Evolutionary conservation across 2,797 vertebrate genomes (phyloP).

Genomic region (Rhodeus uyekii): DNA sequence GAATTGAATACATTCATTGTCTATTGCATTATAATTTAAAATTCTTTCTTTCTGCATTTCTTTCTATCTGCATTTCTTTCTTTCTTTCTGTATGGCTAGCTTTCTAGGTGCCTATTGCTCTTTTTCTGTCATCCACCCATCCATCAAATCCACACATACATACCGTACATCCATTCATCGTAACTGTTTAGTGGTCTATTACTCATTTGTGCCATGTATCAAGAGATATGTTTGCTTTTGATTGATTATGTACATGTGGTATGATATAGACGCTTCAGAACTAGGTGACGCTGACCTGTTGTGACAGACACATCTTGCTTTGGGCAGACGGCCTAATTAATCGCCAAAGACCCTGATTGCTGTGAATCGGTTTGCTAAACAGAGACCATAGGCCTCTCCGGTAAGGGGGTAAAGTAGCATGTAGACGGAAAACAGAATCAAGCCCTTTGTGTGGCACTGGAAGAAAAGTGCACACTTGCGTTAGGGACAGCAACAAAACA

Average conservation of each 20-base stretch:
- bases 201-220: constrained; percentile 2
- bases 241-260: constrained; percentile 30
- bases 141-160: too few relatives aligned
- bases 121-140: too few relatives aligned
- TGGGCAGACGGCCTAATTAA: constrained; percentile 64
- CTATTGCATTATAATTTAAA: not conserved
- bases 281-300: constrained; percentile 51
- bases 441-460: constrained; percentile 53
- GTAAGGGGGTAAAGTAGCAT: constrained; percentile 19
- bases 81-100: not conserved
- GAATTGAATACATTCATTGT: not conserved
- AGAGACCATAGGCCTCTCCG: constrained; percentile 50
- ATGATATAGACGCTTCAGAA: constrained; percentile 3
- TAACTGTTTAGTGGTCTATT: not conserved
- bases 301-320: constrained; percentile 57
- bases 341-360: constrained; percentile 61
- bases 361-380: constrained; percentile 70
- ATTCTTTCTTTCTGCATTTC: too few relatives aligned
- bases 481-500: constrained; percentile 60
- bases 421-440: constrained; percentile 50
- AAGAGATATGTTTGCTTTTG: not conserved
- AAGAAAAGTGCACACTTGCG: constrained; percentile 52
- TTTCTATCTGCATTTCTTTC: too few relatives aligned
- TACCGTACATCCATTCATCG: too few relatives aligned
- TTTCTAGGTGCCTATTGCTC: not conserved